Conservation (phyloP, 1,140 invertebrate genomes). For the Drosophila ficusphila region DNA sequence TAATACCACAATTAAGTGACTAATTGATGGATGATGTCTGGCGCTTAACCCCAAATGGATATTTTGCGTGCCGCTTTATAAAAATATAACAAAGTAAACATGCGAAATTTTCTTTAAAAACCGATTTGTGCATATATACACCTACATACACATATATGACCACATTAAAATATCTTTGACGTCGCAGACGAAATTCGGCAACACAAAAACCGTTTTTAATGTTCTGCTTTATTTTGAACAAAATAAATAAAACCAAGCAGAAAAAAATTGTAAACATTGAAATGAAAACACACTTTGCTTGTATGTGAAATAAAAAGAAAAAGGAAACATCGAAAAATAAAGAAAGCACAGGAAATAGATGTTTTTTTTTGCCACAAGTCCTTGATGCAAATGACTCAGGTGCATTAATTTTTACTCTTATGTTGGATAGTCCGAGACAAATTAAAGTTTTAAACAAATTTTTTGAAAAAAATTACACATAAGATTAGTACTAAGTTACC, state of each 20-base stretch:
- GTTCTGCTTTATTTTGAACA: constrained; percentile 24
- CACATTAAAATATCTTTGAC: constrained; percentile 65
- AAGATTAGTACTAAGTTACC: no score
- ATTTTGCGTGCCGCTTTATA: constrained; percentile 60
- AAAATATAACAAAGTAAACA: constrained; percentile 52
- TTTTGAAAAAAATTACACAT: neutral
- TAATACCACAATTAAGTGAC: constrained; percentile 20
- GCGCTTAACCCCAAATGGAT: constrained; percentile 37
- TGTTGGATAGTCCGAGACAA: neutral
- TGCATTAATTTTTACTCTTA: neutral
- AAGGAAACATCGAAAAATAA: constrained; percentile 31
- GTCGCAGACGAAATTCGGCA: constrained; percentile 45
- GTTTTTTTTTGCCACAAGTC: neutral
- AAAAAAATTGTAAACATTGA: constrained; percentile 21
- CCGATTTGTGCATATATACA: neutral
- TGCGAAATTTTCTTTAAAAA: constrained; percentile 10
- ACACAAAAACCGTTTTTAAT: constrained; percentile 23
- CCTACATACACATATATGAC: constrained; percentile 3
- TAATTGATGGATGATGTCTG: constrained; percentile 51
- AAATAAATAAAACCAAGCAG: constrained; percentile 41
- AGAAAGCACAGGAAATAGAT: constrained; percentile 1
- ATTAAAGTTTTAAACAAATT: no score
- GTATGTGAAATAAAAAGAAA: neutral
- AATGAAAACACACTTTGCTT: constrained; percentile 25
- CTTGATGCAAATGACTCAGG: constrained; percentile 11